Percentiles rank a stretch among this genome's conserved stretches.
Evolutionary conservation across 2,113 vertebrate species (phyloP).

Genomic region (Apteryx owenii): DNA sequence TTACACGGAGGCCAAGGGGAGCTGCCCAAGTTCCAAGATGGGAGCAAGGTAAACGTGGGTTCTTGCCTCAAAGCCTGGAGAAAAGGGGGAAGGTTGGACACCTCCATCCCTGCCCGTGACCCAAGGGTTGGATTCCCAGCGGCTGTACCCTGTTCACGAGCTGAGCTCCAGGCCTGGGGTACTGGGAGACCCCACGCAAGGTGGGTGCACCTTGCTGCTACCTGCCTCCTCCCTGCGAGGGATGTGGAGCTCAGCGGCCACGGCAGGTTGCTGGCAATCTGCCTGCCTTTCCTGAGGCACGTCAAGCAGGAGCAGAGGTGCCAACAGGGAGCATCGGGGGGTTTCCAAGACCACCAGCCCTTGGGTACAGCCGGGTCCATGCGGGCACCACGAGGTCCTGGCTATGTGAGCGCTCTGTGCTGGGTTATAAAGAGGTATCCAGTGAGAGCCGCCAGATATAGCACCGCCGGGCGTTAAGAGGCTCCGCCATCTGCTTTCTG

Average conservation of each 20-base stretch:
- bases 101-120: rapidly evolving
- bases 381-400: background rate
- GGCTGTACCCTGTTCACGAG: background rate
- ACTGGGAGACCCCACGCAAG: rapidly evolving
- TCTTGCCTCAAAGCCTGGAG: background rate
- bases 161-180: background rate
- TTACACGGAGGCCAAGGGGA: constrained; percentile 83
- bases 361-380: rapidly evolving
- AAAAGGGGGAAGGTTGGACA: background rate
- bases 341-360: background rate
- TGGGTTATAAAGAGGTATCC: background rate
- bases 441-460: background rate
- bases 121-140: background rate
- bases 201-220: too few relatives aligned
- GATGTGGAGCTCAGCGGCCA: background rate
- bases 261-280: rapidly evolving
- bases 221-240: background rate
- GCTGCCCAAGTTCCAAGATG: constrained; percentile 82
- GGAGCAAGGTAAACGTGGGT: constrained; percentile 82
- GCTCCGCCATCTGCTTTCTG: background rate
- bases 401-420: background rate
- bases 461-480: background rate
- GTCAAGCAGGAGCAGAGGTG: background rate
- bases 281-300: rapidly evolving
- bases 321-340: background rate